These are phyloP conservation scores for Crocidura indochinensis DNA, from an alignment of 2,797 vertebrate species.

Conservation along the genomic window DNA sequence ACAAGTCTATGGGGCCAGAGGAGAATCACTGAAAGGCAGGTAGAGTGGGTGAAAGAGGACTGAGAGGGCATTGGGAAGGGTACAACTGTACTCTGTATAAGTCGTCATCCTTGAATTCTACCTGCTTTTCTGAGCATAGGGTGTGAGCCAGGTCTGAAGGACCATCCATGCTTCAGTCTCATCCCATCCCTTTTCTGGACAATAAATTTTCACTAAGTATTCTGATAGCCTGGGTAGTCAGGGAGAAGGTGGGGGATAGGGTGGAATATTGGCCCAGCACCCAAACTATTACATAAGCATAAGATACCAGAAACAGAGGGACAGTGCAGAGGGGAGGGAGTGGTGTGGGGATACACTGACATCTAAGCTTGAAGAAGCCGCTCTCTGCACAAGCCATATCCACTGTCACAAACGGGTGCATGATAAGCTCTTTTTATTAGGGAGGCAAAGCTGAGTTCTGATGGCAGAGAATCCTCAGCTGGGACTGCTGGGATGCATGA, in stretches of 20 bases:
- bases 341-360: background rate
- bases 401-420: accelerated
- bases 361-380: too few species aligned
- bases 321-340: accelerated
- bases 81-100: background rate
- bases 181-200: background rate
- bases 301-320: background rate
- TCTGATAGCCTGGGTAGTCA: background rate
- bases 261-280: background rate
- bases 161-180: background rate
- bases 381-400: background rate
- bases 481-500: background rate
- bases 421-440: background rate
- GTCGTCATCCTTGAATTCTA: background rate
- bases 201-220: accelerated
- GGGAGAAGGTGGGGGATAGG: background rate
- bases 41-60: background rate
- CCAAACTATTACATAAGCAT: too few species aligned
- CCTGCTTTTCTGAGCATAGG: background rate
- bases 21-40: background rate
- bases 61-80: background rate
- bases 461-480: background rate
- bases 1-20: background rate
- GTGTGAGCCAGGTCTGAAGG: background rate
- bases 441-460: background rate